Base-by-base conservation (phyloP, 92 coral and sea anemone genomes). In the Micromussa lordhowensis region DNA sequence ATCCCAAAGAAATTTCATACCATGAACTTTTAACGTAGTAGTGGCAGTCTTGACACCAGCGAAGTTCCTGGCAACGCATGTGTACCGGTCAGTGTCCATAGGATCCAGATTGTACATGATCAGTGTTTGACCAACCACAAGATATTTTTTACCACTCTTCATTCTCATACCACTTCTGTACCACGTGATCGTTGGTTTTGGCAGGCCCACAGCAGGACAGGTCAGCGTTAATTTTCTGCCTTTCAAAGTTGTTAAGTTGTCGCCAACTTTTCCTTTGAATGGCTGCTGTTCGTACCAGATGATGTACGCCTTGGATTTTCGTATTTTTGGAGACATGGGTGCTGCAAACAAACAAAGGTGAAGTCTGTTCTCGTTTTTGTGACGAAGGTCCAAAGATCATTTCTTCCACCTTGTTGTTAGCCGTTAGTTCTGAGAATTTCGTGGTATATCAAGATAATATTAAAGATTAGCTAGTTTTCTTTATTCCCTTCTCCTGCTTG, bases 231-330 rank as follows among this genome's bases (percentile, higher is more conserved):
- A 85, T 48, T 88, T 95, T 26, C 98, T 94, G 30, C 98, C 98
- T 85, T 95, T 95, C 78, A 95, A 83, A 15, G 98, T 95, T 54
- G 95, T 95, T 15, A 95, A 90, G 77, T 95, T 95, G 88, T 95
- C 92, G 12, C 98, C 98, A 5, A 95, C 79, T 30, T 78, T 94
- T 71, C 92, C 91, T 36, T 79, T 94, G 81, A 95, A 95, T 54
- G 96, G 98, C 26, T 90, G 96, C 49, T 79, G 86, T 49, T 95
- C 98, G 57, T 94, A 95, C 98, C 98, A 95, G 86, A 95, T 90
- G 30, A 95, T 86, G 84, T 95, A 95, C 8, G 89, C 87, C 30
- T 92, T 90, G 32, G 89, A 76, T 17, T 69, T 57, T n/a, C 51
- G 44, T 38, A 95, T 94, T 78, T 30, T 89, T 32, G 98, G 96